Evolutionary conservation across 1,140 invertebrate genomes (phyloP), one percentile per base, ranked within the genome.

Genomic region (Bathynomus jamesi): DNA sequence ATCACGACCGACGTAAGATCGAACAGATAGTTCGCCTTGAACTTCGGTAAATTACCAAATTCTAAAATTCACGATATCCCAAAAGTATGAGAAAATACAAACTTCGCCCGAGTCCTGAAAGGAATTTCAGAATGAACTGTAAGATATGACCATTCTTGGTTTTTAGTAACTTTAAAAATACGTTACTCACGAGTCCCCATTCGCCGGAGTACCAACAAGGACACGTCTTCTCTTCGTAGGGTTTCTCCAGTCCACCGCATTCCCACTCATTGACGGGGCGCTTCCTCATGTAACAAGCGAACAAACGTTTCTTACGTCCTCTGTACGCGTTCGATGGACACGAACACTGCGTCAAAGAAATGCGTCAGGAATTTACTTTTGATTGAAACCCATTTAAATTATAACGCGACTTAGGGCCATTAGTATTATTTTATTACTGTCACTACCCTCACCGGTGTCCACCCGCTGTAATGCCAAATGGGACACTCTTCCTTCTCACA

Each of bases 401-500:
- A 60, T 60, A 5, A 21, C 61, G 28, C 61, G 21, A 13, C 13
- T 24, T 61, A 61, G n/a, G 10, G n/a, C n/a, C n/a, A n/a, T n/a
- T n/a, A n/a, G n/a, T n/a, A n/a, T n/a, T n/a, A n/a, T n/a, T n/a
- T n/a, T n/a, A n/a, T n/a, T n/a, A n/a, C n/a, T n/a, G n/a, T n/a
- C n/a, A n/a, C n/a, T n/a, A n/a, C n/a, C 53, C 78, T 78, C 75
- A 84, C 83, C 78, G 79, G 79, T 65, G 78, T 78, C 83, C 83
- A 84, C 5, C 80, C 76, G 29, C 78, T 78, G 21, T 76, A 77
- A 17, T 74, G 67, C 83, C 83, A 84, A 5, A 73, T 13, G 7
- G 76, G 60, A 62, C 78, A 78, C n/a, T 71, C 68, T 21, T 73
- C 64, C n/a, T 46, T 28, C 7, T 30, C 8, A 61, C 78, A 78